phyloP scores from a whole-genome alignment of 2,113 vertebrate species.

The Drymodes brunneopygia region DNA sequence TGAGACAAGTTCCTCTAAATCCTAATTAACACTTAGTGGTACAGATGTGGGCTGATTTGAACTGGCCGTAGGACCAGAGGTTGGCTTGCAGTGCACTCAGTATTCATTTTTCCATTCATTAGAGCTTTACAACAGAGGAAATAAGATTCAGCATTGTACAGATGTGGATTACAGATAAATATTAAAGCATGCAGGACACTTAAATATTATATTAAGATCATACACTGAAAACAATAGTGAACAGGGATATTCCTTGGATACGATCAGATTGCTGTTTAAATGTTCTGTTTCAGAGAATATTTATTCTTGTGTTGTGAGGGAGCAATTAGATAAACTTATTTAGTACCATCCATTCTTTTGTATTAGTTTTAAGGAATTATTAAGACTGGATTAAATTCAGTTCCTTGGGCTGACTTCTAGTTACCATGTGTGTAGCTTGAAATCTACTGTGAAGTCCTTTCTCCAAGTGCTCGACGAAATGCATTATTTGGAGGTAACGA shows the following conservation, averaged over 20 bases:
- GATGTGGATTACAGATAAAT: not conserved
- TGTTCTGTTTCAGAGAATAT: not conserved
- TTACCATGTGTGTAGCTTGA: not conserved
- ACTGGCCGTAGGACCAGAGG: not conserved
- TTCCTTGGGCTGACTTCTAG: not conserved
- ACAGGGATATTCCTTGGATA: fast-evolving
- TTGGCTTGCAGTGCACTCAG: fast-evolving
- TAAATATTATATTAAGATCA: not conserved
- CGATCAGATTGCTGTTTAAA: not conserved
- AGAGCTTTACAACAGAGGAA: not conserved
- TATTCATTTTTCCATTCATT: not conserved
- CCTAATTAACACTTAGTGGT: not conserved
- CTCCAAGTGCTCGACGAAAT: not conserved
- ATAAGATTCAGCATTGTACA: not conserved
- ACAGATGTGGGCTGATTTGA: not conserved
- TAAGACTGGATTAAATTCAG: not conserved
- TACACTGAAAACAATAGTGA: not conserved
- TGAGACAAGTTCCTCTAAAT: not conserved
- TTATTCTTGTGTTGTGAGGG: not conserved
- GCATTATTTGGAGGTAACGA: not conserved
- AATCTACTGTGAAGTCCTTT: not conserved
- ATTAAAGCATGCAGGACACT: not conserved
- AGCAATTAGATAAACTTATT: not conserved
- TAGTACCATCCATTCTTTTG: not conserved
- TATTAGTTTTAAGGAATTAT: not conserved